Percentiles rank a stretch among this genome's conserved stretches.
Evolutionary conservation across 23 tunicate species (phyloP).

Genomic region (Aplidium turbinatum): DNA sequence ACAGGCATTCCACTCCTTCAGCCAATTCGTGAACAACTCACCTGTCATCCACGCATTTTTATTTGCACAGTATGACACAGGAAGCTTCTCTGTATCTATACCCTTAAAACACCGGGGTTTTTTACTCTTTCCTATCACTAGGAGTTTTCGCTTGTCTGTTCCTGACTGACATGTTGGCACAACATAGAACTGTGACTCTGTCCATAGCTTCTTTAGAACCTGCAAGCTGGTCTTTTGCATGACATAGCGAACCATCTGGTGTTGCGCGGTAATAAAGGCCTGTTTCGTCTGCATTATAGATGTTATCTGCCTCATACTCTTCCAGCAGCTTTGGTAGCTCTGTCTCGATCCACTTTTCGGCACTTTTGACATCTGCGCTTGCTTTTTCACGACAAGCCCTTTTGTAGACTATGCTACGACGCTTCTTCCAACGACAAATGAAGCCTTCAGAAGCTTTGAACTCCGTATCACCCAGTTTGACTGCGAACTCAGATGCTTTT

Average conservation of each 20-base stretch:
- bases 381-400: no score
- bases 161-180: conserved; percentile 26
- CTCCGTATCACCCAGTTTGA: no score
- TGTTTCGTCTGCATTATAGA: conserved; percentile 31
- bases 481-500: no score
- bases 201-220: no score
- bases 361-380: no score
- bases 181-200: conserved; percentile 15
- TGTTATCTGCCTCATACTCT: conserved; percentile 40
- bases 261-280: conserved; percentile 34
- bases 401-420: no score
- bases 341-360: no score
- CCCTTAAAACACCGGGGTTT: conserved; percentile 23
- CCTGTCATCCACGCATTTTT: conserved; percentile 26
- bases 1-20: conserved; percentile 22
- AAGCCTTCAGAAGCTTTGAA: no score
- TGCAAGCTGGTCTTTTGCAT: no score
- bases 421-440: no score
- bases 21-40: conserved; percentile 29
- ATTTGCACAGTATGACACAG: conserved; percentile 14
- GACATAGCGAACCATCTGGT: no score
- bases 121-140: conserved; percentile 23
- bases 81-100: conserved; percentile 21
- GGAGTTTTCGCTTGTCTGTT: conserved; percentile 24
- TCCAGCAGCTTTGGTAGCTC: no score